Base-by-base conservation (phyloP, 2,797 vertebrate species). In the Gephyroberyx darwinii region DNA sequence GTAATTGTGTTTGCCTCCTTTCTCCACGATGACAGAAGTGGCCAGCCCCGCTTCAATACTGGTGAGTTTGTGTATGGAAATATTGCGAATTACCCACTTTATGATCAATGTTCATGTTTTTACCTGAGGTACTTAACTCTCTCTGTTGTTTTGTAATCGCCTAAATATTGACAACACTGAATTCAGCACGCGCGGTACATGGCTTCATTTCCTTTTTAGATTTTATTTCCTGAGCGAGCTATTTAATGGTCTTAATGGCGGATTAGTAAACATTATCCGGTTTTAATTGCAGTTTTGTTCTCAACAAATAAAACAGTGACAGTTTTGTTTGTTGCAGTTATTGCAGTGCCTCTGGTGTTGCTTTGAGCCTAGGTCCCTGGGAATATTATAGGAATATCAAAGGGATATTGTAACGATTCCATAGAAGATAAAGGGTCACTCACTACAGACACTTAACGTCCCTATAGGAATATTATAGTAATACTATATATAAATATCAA, bases 21-120 rank as follows among this genome's bases (percentile, higher is more conserved):
- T 50, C 56, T 63, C 77, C 78, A 59, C 17, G 9, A 91, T 91
- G 91, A 90, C 90, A 86, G 53, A 87, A 71, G 88, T 91, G 75
- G 83, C 78, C 71, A 58, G 67, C 73, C 85, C 81, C 0, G 50
- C 75, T 55, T 88, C 79, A 20, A n/a, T 86, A 10, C 84, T 86
- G 88, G 91, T 91, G 66, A 89, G 1, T 35, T 13, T 68, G 2
- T 53, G 9, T 3, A 0, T 19, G 5, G 2, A 1, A 2, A 7
- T 33, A 20, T 1, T 14, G 16, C 4, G 0, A 13, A 20, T 16
- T 19, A 2, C 0, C 13, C 1, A 8, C 6, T 54, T 31, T 8
- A 5, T 52, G 1, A 50, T 53, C 4, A 0, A 16, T 55, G 31
- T 43, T 43, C 19, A n/a, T 41, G 55, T 62, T 52, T 30, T 4